phyloP scores from a whole-genome alignment of 30 jellyfish, hydroid and myxozoan species.

The Cassiopea andromeda region DNA sequence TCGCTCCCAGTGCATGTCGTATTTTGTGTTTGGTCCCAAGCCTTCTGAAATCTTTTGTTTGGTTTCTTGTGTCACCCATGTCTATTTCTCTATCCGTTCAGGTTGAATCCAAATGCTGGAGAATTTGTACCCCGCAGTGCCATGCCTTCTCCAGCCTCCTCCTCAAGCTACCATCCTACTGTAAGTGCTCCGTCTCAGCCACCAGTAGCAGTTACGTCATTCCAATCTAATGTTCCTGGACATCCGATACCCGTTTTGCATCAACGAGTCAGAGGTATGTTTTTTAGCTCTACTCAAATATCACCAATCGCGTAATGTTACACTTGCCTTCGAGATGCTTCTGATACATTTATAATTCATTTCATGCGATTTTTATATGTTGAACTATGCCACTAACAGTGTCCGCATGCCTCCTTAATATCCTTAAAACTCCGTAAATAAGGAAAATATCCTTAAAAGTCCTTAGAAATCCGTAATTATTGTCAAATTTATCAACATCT shows the following conservation, averaged over 20 bases:
- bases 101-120: constrained; percentile 82
- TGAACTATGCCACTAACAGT: no score
- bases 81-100: neutral
- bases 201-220: neutral
- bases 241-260: neutral
- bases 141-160: constrained; percentile 49
- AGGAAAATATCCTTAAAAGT: no score
- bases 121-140: constrained; percentile 73
- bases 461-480: no score
- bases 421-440: no score
- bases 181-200: neutral
- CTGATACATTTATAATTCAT: no score
- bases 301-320: neutral
- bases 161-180: neutral
- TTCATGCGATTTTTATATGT: no score
- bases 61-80: neutral
- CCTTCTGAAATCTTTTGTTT: no score
- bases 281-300: neutral
- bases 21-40: neutral
- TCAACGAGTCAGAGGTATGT: constrained; percentile 14
- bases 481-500: no score
- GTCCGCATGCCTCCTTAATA: no score
- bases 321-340: no score
- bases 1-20: no score
- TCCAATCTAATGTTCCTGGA: constrained; percentile 4